These are phyloP conservation scores for Parascotia fuliginaria DNA, from an alignment of 2,888 invertebrate species.

Conservation along the genomic window DNA sequence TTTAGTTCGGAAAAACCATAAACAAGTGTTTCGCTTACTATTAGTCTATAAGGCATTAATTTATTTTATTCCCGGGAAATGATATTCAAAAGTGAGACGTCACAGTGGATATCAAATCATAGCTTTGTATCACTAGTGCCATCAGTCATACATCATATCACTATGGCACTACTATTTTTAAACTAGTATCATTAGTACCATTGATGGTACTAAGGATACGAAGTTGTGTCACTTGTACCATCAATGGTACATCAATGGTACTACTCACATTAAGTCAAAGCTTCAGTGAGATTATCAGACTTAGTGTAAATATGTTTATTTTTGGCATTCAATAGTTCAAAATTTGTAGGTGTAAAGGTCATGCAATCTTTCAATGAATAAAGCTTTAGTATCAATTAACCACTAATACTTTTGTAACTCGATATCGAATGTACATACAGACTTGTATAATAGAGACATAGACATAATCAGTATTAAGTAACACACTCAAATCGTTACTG, in stretches of 20 bases:
- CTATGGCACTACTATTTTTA: too few species aligned
- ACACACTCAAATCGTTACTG: slow-evolving; percentile 35
- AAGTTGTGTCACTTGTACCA: too few species aligned
- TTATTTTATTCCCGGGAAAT: slow-evolving; percentile 19
- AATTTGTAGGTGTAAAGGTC: neutral
- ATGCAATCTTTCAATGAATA: neutral
- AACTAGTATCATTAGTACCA: too few species aligned
- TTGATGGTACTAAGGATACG: too few species aligned
- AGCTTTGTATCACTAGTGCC: too few species aligned
- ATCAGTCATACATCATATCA: too few species aligned
- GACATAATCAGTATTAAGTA: slow-evolving; percentile 34
- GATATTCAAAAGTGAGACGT: slow-evolving; percentile 9
- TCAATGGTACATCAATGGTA: too few species aligned
- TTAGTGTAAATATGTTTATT: neutral
- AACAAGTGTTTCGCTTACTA: slow-evolving; percentile 53
- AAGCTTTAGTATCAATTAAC: too few species aligned
- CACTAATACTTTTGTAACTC: neutral
- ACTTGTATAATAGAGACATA: neutral
- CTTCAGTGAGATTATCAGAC: neutral
- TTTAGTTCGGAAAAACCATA: slow-evolving; percentile 64
- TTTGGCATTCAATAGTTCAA: neutral
- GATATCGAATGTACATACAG: neutral
- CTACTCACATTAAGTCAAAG: too few species aligned
- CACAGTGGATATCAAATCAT: too few species aligned
- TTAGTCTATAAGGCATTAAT: slow-evolving; percentile 28